Evolutionary conservation across 2,797 vertebrate genomes (phyloP).

Genomic region (Eulemur rubriventer): DNA sequence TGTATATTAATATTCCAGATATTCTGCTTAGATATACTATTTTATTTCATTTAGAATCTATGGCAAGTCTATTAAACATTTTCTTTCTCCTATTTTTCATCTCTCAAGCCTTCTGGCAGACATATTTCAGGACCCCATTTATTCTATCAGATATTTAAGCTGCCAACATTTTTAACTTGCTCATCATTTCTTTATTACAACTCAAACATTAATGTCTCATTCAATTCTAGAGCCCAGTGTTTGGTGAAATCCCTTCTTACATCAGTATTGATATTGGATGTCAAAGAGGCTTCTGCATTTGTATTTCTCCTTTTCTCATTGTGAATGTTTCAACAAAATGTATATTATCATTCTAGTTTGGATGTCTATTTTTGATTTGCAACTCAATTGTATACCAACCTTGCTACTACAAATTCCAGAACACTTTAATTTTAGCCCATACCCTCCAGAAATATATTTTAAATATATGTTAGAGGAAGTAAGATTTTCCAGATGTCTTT

Average conservation of each 20-base stretch:
- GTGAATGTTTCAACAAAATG: neutral
- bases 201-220: neutral
- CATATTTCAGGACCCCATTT: neutral
- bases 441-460: neutral
- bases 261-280: neutral
- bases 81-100: neutral
- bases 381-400: neutral
- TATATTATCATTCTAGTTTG: neutral
- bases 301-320: neutral
- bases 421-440: neutral
- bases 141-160: neutral
- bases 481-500: neutral
- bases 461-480: neutral
- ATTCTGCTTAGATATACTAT: neutral
- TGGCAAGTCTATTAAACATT: neutral
- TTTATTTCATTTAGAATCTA: slow-evolving; percentile 15
- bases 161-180: neutral
- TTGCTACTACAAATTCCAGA: neutral
- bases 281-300: neutral
- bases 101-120: neutral
- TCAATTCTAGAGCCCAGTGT: neutral
- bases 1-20: neutral
- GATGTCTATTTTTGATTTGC: neutral
- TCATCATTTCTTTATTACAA: slow-evolving; percentile 26
- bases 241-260: neutral